Conservation (phyloP, 2,888 invertebrate genomes). For the Aphelenchoides bicaudatus region DNA sequence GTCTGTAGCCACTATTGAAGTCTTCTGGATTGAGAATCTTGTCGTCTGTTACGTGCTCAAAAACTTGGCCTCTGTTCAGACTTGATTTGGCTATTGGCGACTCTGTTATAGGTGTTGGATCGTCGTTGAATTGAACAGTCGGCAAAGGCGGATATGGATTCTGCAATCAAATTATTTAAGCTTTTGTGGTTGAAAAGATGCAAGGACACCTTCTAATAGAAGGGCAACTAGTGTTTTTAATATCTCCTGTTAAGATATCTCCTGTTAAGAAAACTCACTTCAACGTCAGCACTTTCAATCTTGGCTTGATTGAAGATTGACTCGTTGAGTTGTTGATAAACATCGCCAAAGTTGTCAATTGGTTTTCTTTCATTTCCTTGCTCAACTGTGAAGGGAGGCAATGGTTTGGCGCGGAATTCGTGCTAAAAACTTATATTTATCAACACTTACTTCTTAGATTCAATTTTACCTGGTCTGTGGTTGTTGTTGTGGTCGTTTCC, state of each 20-base stretch:
- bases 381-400: background rate
- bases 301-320: constrained; percentile 25
- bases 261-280: constrained; percentile 1
- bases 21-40: constrained; percentile 8
- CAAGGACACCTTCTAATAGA: background rate
- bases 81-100: background rate
- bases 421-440: too few species aligned
- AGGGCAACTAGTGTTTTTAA: background rate
- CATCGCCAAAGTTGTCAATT: constrained; percentile 24
- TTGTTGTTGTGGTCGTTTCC: background rate
- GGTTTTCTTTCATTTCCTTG: background rate
- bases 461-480: too few species aligned
- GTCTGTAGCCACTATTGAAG: constrained; percentile 13
- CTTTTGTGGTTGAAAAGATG: background rate
- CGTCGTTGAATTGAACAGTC: constrained; percentile 15
- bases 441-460: too few species aligned
- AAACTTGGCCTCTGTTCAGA: background rate
- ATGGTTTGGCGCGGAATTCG: background rate
- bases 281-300: constrained; percentile 9
- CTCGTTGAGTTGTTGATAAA: constrained; percentile 26
- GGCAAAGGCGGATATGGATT: constrained; percentile 22
- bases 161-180: constrained; percentile 13
- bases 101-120: background rate
- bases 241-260: background rate
- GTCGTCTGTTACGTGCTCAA: too few species aligned